These are phyloP conservation scores for Callimorpha dominula DNA, from an alignment of 2,888 invertebrate species.

Conservation along the genomic window DNA sequence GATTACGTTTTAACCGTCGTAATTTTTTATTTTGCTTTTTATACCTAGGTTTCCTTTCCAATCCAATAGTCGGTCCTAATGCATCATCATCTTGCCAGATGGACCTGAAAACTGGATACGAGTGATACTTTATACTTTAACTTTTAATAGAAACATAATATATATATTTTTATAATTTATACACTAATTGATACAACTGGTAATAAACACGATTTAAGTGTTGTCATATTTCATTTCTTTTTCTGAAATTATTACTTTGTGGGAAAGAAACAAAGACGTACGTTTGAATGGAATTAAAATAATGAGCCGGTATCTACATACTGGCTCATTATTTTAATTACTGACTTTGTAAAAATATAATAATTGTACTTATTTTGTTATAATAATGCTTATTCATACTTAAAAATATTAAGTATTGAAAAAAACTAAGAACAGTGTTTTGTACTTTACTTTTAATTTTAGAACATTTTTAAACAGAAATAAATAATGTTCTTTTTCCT, in stretches of 20 bases:
- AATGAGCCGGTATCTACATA: neutral
- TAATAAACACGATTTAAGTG: neutral
- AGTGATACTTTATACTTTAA: no score
- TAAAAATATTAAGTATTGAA: neutral
- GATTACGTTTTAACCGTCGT: no score
- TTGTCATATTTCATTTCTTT: neutral
- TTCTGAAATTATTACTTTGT: neutral
- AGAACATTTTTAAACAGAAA: no score
- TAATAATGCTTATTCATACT: neutral
- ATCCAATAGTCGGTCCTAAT: no score
- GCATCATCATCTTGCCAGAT: no score
- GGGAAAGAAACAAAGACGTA: neutral
- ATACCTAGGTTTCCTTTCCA: no score
- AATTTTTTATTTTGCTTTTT: no score
- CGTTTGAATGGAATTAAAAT: neutral
- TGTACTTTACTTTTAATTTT: no score
- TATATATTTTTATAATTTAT: neutral
- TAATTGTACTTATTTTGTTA: neutral
- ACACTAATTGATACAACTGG: neutral
- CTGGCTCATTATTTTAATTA: neutral
- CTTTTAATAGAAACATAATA: no score
- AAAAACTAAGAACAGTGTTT: no score
- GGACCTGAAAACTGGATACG: no score
- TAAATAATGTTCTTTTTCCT: no score
- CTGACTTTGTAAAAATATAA: neutral